Conservation (phyloP, 2,888 invertebrate species). For the Orthosia gothica region DNA sequence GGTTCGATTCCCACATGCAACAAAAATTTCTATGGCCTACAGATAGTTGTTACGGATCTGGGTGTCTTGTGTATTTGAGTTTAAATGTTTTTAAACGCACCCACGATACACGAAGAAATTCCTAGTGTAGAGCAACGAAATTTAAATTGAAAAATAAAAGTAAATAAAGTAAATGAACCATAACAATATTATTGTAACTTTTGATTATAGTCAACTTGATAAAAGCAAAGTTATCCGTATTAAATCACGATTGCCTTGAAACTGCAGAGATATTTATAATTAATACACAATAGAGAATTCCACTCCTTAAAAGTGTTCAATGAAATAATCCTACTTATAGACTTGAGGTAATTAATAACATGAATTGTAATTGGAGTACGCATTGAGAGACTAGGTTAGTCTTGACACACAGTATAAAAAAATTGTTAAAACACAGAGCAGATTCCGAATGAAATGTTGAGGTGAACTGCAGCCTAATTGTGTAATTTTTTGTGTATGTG, state of each 20-base stretch:
- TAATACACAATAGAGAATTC: slow-evolving; percentile 23
- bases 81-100: too few relatives aligned
- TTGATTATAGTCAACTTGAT: slow-evolving; percentile 10
- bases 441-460: background rate
- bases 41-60: too few relatives aligned
- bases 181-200: background rate
- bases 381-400: background rate
- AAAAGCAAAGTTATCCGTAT: background rate
- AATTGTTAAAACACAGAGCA: background rate
- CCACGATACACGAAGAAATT: too few relatives aligned
- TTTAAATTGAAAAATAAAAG: background rate
- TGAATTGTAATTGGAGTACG: slow-evolving; percentile 14
- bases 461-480: too few relatives aligned
- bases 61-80: too few relatives aligned
- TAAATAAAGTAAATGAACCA: background rate
- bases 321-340: slow-evolving; percentile 12
- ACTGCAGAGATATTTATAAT: slow-evolving; percentile 12
- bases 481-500: too few relatives aligned
- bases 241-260: background rate
- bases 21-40: too few relatives aligned
- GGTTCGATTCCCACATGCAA: too few relatives aligned
- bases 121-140: too few relatives aligned
- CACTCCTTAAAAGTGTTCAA: slow-evolving; percentile 5
- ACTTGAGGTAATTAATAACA: slow-evolving; percentile 1
- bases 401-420: slow-evolving; percentile 2